These are phyloP conservation scores for Myiagra hebetior DNA, from an alignment of 2,113 vertebrate genomes.

Conservation along the genomic window DNA sequence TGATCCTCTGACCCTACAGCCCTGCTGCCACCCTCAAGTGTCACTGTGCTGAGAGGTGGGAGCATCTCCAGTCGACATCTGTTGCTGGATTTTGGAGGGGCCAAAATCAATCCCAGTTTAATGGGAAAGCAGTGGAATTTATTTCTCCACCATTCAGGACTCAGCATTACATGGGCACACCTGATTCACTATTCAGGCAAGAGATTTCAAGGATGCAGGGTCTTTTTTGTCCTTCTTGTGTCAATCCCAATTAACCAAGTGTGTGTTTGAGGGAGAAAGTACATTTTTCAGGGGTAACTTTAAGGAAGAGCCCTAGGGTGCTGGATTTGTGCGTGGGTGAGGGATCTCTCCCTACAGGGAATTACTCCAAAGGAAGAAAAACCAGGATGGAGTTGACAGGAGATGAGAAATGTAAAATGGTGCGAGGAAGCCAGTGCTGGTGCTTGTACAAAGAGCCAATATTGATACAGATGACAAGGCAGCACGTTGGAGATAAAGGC, in stretches of 20 bases:
- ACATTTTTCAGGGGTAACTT: neutral
- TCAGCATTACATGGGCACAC: neutral
- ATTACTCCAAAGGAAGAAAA: neutral
- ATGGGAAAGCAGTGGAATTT: neutral
- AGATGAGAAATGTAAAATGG: neutral
- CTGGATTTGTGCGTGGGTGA: neutral
- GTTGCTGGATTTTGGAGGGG: neutral
- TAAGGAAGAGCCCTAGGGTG: neutral
- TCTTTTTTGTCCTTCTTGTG: neutral
- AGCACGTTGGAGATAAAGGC: neutral
- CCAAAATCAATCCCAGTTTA: neutral
- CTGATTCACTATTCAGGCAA: neutral
- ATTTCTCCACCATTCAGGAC: neutral
- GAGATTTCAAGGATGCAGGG: neutral
- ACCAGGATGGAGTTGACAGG: neutral
- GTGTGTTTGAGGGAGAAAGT: accelerated
- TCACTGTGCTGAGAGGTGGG: neutral
- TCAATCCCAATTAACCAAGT: neutral
- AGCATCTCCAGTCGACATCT: accelerated
- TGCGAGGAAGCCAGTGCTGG: neutral
- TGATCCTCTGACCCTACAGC: neutral
- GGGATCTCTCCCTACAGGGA: neutral
- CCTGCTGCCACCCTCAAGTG: neutral
- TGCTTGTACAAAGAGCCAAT: neutral
- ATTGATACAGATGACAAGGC: slow-evolving; percentile 7